Evolutionary conservation across 2,888 invertebrate genomes (phyloP).

Genomic region (Plutella xylostella): DNA sequence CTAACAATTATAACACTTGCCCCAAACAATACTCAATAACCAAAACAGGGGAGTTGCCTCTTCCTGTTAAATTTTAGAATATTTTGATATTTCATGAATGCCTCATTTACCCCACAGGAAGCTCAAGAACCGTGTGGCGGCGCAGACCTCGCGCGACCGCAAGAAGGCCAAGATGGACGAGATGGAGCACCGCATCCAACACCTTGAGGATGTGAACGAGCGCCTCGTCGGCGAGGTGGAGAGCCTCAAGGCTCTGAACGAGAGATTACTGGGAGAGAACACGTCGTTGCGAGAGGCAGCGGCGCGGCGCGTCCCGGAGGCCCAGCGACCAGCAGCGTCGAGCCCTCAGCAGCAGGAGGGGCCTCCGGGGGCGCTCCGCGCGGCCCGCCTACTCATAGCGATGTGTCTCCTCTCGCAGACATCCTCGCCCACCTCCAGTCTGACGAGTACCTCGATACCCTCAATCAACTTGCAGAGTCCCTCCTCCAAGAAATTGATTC

Average conservation of each 20-base stretch:
- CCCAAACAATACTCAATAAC: too few species aligned
- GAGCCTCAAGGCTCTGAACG: constrained; percentile 75
- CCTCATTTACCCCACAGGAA: constrained; percentile 81
- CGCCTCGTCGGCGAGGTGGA: constrained; percentile 74
- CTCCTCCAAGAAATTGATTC: constrained; percentile 83
- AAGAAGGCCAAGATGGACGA: constrained; percentile 95
- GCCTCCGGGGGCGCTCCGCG: constrained; percentile 78
- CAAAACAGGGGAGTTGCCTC: too few species aligned
- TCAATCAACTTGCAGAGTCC: constrained; percentile 86
- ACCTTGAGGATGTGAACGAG: constrained; percentile 74
- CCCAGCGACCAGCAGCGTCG: constrained; percentile 85
- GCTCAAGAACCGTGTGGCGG: constrained; percentile 95
- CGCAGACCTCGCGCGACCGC: constrained; percentile 95
- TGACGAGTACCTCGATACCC: constrained; percentile 76
- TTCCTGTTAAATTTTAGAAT: too few species aligned
- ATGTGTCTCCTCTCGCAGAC: constrained; percentile 88
- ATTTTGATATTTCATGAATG: too few species aligned
- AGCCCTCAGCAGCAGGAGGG: constrained; percentile 96
- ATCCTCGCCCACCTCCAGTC: constrained; percentile 83
- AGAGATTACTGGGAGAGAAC: constrained; percentile 75
- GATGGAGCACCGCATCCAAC: constrained; percentile 79
- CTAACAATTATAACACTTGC: too few species aligned
- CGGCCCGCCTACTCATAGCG: constrained; percentile 79
- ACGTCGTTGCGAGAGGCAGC: constrained; percentile 69
- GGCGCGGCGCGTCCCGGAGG: constrained; percentile 76